Conservation (phyloP, 2,888 invertebrate genomes). For the Seira ritae region DNA sequence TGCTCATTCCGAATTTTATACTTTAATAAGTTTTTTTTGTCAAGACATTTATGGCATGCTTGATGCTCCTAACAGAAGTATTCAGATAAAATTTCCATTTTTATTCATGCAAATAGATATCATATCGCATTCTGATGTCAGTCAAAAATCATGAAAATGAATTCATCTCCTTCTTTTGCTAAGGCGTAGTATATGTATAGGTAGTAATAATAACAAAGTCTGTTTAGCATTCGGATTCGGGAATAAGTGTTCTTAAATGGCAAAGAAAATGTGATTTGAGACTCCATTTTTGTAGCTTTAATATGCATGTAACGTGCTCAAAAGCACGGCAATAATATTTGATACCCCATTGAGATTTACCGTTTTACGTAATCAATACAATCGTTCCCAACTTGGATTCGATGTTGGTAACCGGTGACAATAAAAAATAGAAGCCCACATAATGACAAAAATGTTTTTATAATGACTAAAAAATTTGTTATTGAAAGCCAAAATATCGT, state of each 20-base stretch:
- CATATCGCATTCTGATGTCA: slow-evolving; percentile 7
- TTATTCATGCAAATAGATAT: no score
- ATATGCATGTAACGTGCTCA: neutral
- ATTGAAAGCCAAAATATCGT: no score
- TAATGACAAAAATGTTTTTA: neutral
- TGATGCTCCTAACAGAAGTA: no score
- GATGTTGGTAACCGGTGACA: slow-evolving; percentile 21
- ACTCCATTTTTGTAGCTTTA: neutral
- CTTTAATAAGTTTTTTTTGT: no score
- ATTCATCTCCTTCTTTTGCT: neutral
- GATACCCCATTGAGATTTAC: slow-evolving; percentile 36
- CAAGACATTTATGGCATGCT: no score
- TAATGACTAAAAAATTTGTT: no score
- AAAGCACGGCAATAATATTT: neutral
- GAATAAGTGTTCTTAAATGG: neutral
- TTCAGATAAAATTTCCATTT: no score
- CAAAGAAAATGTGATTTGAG: neutral
- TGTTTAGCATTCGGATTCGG: neutral
- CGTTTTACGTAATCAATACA: slow-evolving; percentile 33
- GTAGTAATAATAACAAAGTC: neutral
- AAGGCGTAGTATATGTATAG: neutral
- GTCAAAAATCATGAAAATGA: neutral
- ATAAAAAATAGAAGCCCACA: slow-evolving; percentile 42
- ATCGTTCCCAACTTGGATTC: slow-evolving; percentile 17
- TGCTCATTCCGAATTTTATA: no score